Base-by-base conservation (phyloP, 2,888 invertebrate genomes). In the Salticus scenicus region DNA sequence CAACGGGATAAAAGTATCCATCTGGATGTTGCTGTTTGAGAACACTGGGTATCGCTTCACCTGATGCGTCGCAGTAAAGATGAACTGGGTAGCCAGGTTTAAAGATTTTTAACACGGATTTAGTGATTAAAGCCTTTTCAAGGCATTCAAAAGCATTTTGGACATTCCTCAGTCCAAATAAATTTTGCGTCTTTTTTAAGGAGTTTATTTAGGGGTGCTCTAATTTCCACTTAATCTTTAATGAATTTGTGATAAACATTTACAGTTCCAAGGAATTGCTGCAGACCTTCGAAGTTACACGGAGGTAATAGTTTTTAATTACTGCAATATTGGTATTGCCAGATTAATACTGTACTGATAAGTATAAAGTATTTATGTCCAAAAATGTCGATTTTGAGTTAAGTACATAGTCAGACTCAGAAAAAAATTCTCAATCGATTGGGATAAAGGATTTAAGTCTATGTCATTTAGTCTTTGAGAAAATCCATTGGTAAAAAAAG, bases 231-330 rank as follows among this genome's bases (percentile, higher is more conserved):
- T 31, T 67, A 33, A 31, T 67, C 37, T 14, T 1, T n/a, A 14
- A 67, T 67, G 33, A 67, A 67, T 67, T 31, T 67, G 31, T 17
- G 31, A n/a, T 67, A 67, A n/a, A 67, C 33, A 67, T 67, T 67
- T 0, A 67, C 20, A 31, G 14, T 33, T 0, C 67, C 67, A 10
- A 67, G 20, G 31, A 33, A 67, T 31, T 31, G 30, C 8, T 67
- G 67, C n/a, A n/a, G 67, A 14, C n/a, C 67, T 33, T 67, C 31
- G 1, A 67, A 10, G 31, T 31, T 4, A 17, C 31, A n/a, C 12
- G 17, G 33, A 8, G 1, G 67, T 8, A 31, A 67, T 0, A 31
- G n/a, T 17, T 67, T 67, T 33, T 67, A 31, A 10, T 2, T 12
- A 37, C 10, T 37, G 4, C 37, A 37, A 37, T 37, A 37, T 37